A percentile compares a stretch with the other conserved stretches of the same genome.
Conservation (phyloP, 2,797 vertebrate species). For the Tokudaia muenninki region DNA sequence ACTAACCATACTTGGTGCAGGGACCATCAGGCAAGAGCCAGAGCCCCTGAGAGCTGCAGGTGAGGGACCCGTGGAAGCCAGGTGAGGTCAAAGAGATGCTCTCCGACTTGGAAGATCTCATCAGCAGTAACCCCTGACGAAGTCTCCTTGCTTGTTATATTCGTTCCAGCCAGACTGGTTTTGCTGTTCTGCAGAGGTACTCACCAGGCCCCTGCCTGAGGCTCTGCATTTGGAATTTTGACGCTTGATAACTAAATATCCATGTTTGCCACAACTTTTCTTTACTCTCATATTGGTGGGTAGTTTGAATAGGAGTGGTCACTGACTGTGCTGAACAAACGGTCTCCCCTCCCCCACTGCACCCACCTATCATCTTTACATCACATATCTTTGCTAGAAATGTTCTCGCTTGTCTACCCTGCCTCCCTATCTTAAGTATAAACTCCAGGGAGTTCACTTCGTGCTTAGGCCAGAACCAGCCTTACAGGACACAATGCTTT, state of each 20-base stretch:
- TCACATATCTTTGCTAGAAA: neutral
- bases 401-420: neutral
- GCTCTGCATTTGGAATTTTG: neutral
- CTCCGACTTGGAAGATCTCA: neutral
- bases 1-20: too few relatives aligned
- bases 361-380: neutral
- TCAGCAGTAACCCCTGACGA: neutral
- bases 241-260: neutral
- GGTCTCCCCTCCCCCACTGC: too few relatives aligned
- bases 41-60: neutral
- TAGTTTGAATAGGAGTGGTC: neutral
- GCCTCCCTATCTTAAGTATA: neutral
- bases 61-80: neutral
- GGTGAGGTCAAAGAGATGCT: neutral
- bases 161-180: neutral
- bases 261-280: neutral
- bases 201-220: neutral
- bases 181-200: neutral
- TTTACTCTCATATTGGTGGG: neutral
- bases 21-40: neutral
- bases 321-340: neutral
- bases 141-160: neutral
- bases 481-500: neutral
- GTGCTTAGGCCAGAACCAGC: neutral
- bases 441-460: neutral